A percentile compares a stretch with the other conserved stretches of the same genome.
These are phyloP conservation scores for Trachymyrmex septentrionalis DNA, from an alignment of 1,140 invertebrate species.

Conservation along the genomic window DNA sequence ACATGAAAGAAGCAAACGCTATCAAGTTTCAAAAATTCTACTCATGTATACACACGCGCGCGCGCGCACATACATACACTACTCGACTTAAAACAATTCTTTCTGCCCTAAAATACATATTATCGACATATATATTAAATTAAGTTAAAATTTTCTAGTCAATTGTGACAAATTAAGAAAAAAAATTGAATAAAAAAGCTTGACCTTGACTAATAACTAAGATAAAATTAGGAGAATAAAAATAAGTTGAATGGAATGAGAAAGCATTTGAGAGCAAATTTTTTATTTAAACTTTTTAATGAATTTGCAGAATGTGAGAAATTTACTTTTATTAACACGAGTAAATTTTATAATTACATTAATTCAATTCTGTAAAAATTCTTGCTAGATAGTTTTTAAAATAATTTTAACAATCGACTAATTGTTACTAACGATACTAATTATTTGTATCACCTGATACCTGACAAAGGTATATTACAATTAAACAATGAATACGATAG, in stretches of 20 bases:
- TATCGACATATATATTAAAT: conserved; percentile 7
- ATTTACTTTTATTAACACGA: conserved; percentile 2
- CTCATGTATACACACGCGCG: too few species aligned
- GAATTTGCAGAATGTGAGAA: conserved; percentile 28
- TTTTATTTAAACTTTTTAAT: neutral
- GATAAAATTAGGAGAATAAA: neutral
- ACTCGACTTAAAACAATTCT: neutral
- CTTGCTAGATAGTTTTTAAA: neutral
- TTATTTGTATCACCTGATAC: neutral
- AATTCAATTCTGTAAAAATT: neutral
- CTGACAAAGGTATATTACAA: neutral
- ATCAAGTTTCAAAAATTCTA: neutral
- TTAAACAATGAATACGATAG: neutral
- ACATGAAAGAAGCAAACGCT: neutral
- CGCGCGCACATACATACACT: too few species aligned
- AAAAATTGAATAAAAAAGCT: neutral
- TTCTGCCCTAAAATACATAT: neutral
- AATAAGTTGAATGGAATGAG: neutral
- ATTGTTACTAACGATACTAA: neutral
- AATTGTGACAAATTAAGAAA: too few species aligned
- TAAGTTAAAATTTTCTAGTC: conserved; percentile 8
- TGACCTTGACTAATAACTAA: conserved; percentile 15
- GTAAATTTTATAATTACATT: conserved; percentile 7
- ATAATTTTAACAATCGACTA: neutral
- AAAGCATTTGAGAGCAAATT: neutral